Evolutionary conservation across 2,888 invertebrate species (phyloP), one percentile per base, ranked within the genome.

Genomic region (Hypsopygia costalis): DNA sequence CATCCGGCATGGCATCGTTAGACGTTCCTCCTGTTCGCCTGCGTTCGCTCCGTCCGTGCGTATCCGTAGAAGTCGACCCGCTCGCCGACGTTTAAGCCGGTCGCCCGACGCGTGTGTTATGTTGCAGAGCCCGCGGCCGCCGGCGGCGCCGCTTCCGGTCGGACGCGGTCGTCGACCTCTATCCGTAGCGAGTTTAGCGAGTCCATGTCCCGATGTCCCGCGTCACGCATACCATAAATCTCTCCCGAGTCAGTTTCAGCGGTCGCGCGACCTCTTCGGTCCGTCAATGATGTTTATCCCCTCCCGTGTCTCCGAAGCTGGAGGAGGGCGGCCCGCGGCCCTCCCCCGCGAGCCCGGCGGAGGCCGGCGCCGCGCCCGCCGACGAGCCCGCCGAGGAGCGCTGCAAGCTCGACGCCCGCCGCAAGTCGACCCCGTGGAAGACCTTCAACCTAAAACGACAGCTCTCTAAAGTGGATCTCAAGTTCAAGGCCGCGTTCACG

Each of bases 371-470:
- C 58, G 40, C 47, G 11, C 43, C 61, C 34, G 46, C 49, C 40
- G 56, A 46, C 46, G 49, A 56, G 40, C 61, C 67, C 45, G 81
- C 51, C 42, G 82, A 65, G 58, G 30, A 37, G 7, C 21, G 21
- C 10, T 53, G 64, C 47, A 80, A 74, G 55, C 81, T 81, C 46
- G 91, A 91, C 62, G 59, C 76, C 28, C 79, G 93, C 47, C 90
- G 93, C 55, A 92, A 93, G 60, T 93, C 93, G 22, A 91, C 92
- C 51, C 78, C 91, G 43, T 94, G 95, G 94, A 94, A 94, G 78
- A 91, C 92, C 46, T 94, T 95, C 86, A 94, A 93, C 75, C 88
- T 95, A 45, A 95, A 95, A 78, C 92, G 95, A 58, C 95, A 95
- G 80, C 90, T 95, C 58, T 94, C 94, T 48, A 94, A 91, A 80